Base-by-base conservation (phyloP, 2,888 invertebrate species). In the Euproctis similis region DNA sequence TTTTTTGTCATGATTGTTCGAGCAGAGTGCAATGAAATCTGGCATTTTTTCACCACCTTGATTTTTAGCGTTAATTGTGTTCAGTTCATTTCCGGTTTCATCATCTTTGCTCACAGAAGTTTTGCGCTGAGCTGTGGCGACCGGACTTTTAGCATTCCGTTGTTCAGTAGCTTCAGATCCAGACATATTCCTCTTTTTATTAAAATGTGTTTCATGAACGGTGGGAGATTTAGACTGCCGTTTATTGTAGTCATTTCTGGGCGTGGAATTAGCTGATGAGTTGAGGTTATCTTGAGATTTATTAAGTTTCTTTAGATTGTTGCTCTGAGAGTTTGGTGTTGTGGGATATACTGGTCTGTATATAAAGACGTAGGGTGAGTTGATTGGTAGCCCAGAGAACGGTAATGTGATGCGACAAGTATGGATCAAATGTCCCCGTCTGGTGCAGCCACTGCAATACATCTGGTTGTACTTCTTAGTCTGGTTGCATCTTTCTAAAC, bases 391-490 rank as follows among this genome's bases (percentile, higher is more conserved):
- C 5, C 68, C 69, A 4, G 78, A 71, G 61, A 84, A 85, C 1
- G 77, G 77, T 13, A 78, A 40, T 3, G 70, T 53, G 34, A 51
- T 12, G 8, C 74, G 72, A 42, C 85, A 86, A 0, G 64, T 46
- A 53, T 81, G 77, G 5, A 78, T 66, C 6, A 82, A 60, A 53
- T 89, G 89, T 0, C 88, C 88, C 7, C 80, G 77, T 1, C 71
- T 66, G 1, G 86, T 75, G 52, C 89, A 89, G 12, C 87, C 82
- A 43, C 88, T 87, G 64, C 89, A 89, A 51, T 64, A 81, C 47
- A 78, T 66, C 25, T 70, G 69, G 9, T 53, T 11, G 31, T 56
- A 43, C 26, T 65, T 68, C 54, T 75, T 81, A n/a, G 34, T 40
- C 19, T 64, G 65, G 8, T 45, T 57, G 41, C 59, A 71, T 42